Percentiles rank a stretch among this genome's conserved stretches.
Conservation (phyloP, 2,113 vertebrate genomes). For the Siphamia tubifer region DNA sequence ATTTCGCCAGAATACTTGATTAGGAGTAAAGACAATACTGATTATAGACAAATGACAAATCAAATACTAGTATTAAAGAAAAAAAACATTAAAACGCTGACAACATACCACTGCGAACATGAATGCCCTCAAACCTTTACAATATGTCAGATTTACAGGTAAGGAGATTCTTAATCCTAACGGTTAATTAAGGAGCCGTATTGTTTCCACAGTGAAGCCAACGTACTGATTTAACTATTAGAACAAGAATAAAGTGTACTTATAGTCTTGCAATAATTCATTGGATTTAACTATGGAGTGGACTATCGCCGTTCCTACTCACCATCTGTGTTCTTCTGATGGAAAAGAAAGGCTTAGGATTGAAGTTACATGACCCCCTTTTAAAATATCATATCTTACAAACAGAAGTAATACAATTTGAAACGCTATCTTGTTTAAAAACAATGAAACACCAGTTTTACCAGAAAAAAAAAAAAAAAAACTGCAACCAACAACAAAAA, state of each 20-base stretch:
- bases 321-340: slow-evolving; percentile 26
- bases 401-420: slow-evolving; percentile 42
- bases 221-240: slow-evolving; percentile 28
- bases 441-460: slow-evolving; percentile 54
- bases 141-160: slow-evolving; percentile 56
- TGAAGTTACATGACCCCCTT: slow-evolving; percentile 43
- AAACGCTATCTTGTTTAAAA: slow-evolving; percentile 31
- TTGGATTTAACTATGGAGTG: slow-evolving; percentile 30
- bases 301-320: slow-evolving; percentile 28
- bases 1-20: slow-evolving; percentile 61
- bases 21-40: slow-evolving; percentile 60
- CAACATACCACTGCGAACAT: slow-evolving; percentile 53
- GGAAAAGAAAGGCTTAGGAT: slow-evolving; percentile 26
- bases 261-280: slow-evolving; percentile 16
- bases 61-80: slow-evolving; percentile 42
- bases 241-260: slow-evolving; percentile 28
- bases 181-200: slow-evolving; percentile 37
- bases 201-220: slow-evolving; percentile 37
- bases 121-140: slow-evolving; percentile 66
- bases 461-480: slow-evolving; percentile 46
- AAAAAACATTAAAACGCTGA: slow-evolving; percentile 22
- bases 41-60: slow-evolving; percentile 56
- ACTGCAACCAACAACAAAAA: slow-evolving; percentile 61
- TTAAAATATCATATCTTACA: slow-evolving; percentile 60
- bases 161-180: slow-evolving; percentile 36